These are phyloP conservation scores for Hexactinellida sp. DNA, from an alignment of 37 sponge, comb jelly and placozoan genomes.

Conservation along the genomic window DNA sequence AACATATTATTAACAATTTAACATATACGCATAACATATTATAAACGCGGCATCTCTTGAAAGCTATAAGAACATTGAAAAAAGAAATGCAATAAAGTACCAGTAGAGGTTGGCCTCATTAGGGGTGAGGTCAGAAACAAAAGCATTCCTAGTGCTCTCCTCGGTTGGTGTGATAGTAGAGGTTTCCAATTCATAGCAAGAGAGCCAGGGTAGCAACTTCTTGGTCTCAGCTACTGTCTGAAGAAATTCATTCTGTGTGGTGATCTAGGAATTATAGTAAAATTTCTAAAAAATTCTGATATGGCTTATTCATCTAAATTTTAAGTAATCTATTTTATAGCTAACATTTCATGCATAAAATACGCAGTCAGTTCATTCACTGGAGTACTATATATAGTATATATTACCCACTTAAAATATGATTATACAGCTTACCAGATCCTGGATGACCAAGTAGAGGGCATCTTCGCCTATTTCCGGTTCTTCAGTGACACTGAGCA, in stretches of 20 bases:
- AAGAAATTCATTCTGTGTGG: not conserved
- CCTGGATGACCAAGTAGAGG: not conserved
- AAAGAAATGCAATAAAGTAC: not conserved
- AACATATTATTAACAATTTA: too few species aligned
- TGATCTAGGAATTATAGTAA: not conserved
- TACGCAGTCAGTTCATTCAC: too few species aligned
- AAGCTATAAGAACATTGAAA: too few species aligned
- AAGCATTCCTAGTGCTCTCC: conserved; percentile 6
- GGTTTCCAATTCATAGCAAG: not conserved
- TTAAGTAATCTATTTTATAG: too few species aligned
- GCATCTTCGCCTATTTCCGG: not conserved
- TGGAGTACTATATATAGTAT: too few species aligned
- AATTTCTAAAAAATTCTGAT: too few species aligned
- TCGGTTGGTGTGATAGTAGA: conserved; percentile 3
- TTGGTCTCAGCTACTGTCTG: not conserved
- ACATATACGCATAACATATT: too few species aligned
- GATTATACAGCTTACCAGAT: not conserved
- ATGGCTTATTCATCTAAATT: too few species aligned
- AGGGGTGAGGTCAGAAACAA: not conserved
- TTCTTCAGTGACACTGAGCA: conserved; percentile 26
- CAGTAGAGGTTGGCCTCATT: not conserved
- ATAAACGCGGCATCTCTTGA: too few species aligned
- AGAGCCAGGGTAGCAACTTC: conserved; percentile 3
- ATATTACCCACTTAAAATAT: too few species aligned
- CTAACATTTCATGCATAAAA: too few species aligned